phyloP scores from a whole-genome alignment of 1,140 invertebrate species.

The Anastrepha ludens region DNA sequence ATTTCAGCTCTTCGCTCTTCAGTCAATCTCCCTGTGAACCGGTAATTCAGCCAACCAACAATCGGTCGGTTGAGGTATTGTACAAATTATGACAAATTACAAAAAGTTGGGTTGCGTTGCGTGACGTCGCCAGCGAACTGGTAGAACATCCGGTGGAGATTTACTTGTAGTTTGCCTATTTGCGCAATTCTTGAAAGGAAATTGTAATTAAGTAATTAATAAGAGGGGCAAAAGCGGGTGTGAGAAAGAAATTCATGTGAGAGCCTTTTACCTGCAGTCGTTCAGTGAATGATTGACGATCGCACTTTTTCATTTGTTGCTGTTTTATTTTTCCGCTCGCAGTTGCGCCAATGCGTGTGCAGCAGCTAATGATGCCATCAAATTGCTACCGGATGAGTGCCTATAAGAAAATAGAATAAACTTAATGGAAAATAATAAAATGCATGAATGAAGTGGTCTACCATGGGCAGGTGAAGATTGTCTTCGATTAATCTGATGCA shows the following conservation, averaged over 20 bases:
- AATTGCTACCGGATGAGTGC: not conserved
- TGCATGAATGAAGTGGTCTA: not conserved
- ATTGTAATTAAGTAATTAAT: conserved; percentile 51
- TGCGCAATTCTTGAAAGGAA: conserved; percentile 28
- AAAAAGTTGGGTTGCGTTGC: not conserved
- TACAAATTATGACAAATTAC: conserved; percentile 48
- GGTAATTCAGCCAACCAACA: not conserved
- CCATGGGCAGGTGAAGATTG: not conserved
- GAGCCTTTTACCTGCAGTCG: not conserved
- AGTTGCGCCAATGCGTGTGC: not conserved
- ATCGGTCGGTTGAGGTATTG: not conserved
- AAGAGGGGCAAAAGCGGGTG: not conserved
- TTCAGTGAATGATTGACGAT: conserved; percentile 11
- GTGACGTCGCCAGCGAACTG: not conserved
- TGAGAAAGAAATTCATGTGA: conserved; percentile 7
- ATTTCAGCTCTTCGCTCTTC: not conserved
- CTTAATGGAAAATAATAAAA: conserved; percentile 37
- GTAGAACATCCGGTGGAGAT: conserved; percentile 35
- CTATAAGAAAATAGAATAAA: not conserved
- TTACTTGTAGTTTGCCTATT: not conserved
- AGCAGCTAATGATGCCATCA: not conserved
- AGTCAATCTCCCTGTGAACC: not conserved
- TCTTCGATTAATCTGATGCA: not conserved
- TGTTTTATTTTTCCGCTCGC: not conserved
- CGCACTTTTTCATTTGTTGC: not conserved